Base-by-base conservation (phyloP, 2,888 invertebrate genomes). In the Leptarthrus brevirostris region DNA sequence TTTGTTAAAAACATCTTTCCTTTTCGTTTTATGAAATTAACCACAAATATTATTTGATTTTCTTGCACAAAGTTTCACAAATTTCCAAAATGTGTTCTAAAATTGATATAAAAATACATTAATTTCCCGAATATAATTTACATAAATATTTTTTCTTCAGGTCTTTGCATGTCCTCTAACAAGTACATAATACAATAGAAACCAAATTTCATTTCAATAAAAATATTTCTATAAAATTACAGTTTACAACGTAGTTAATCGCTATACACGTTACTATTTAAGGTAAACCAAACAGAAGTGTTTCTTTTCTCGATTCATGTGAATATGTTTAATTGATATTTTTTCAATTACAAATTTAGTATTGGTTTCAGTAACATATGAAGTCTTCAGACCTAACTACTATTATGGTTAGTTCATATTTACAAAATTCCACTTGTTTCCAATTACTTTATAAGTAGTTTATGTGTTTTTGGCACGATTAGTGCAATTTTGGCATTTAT, bases 31-130 rank as follows among this genome's bases (percentile, higher is more conserved):
- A 3, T 20, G 18, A 49, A 49, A 49, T 49, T 18, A 49, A 16
- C 18, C 49, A 49, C 49, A 49, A 49, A 20, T 49, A 16, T 16
- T 8, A 4, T 20, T 47, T 20, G 6, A 16, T 49, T 4, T 6
- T 49, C 49, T 18, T 20, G 18, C 49, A 16, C 18, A 49, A 49
- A 49, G 18, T 49, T 49, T 20, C 20, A 64, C 64, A 64, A 64
- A 64, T 64, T 40, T 64, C 64, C 64, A 64, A 64, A 64, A 64
- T 64, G 64, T 47, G 44, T 22, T 40, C 44, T 47, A 64, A 64
- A 64, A 64, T 64, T 47, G 20, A 64, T 64, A 64, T 64, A 64
- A 64, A 64, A 64, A 64, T 64, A 64, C 64, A 64, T 64, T 40
- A 64, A 47, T 64, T 40, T 64, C 47, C 24, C 2, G 64, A 64